Evolutionary conservation across 1,140 invertebrate species (phyloP), one percentile per base, ranked within the genome.

Genomic region (Meteorus sp.): DNA sequence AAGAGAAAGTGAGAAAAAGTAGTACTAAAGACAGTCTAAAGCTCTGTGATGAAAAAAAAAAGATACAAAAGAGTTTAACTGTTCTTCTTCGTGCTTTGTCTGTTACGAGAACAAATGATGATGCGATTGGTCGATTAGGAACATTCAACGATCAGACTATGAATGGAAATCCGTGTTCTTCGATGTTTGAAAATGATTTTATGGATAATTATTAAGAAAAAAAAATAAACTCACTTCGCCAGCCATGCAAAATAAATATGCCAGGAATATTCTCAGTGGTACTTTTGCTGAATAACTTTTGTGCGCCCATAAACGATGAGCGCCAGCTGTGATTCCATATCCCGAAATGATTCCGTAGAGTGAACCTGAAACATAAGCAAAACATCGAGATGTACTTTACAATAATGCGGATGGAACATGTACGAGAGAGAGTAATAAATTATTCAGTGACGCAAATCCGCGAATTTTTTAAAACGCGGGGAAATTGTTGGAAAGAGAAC

Each of bases 271-370:
- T 65, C 86, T 82, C 31, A 93, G 74, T 0, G 89, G 89, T 54
- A 85, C 73, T 68, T 84, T 88, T 2, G 93, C 93, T 64, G 91
- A 91, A 77, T 93, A 95, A 23, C 89, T 83, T 63, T 84, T 83
- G 71, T 95, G 93, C 8, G 91, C 82, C 90, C 91, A 95, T 20
- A 94, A 81, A 44, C 93, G 82, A 78, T 95, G 93, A 13, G 88
- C 88, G 27, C 93, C 93, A 5, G 89, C 90, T 6, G 93, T 95
- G 39, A 95, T 82, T 37, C 88, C 88, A 11, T 87, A 62, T 3
- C 84, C 87, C 17, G 75, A 19, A 2, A 37, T 23, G 8, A 64
- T 8, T 17, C 67, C 68, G 48, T 67, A 72, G 7, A 41, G 5
- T 2, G 63, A 23, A 56, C 25, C 75, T 73, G 25, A 60, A 57